These are phyloP conservation scores for Brachionichthys hirsutus DNA, from an alignment of 2,113 vertebrate species.

Conservation along the genomic window DNA sequence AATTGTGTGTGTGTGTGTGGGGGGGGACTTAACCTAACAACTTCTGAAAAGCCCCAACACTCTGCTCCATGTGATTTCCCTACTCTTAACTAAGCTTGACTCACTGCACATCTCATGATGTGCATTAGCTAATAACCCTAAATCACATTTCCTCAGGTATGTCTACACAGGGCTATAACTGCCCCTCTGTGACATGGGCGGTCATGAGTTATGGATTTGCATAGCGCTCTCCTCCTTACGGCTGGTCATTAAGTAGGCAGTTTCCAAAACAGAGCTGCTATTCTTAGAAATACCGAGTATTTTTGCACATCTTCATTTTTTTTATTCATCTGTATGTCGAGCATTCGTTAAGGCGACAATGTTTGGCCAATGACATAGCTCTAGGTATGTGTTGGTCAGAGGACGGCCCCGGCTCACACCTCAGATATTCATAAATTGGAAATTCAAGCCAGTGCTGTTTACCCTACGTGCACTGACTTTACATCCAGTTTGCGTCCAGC, in stretches of 20 bases:
- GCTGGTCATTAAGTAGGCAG: constrained; percentile 21
- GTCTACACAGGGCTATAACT: constrained; percentile 43
- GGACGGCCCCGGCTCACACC: constrained; percentile 45
- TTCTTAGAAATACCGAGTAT: constrained; percentile 21
- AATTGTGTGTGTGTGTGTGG: not conserved
- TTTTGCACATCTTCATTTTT: constrained; percentile 19
- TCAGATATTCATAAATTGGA: constrained; percentile 57
- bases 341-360: constrained; percentile 20
- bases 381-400: constrained; percentile 34
- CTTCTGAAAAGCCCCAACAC: constrained; percentile 33
- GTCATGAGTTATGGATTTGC: constrained; percentile 63
- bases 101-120: constrained; percentile 56
- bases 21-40: constrained; percentile 45
- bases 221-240: constrained; percentile 19
- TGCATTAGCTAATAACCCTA: constrained; percentile 61
- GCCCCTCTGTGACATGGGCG: constrained; percentile 50
- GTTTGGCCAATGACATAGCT: constrained; percentile 50
- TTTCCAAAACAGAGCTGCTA: constrained; percentile 38
- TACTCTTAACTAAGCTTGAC: constrained; percentile 47
- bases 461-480: constrained; percentile 34
- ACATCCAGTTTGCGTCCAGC: constrained; percentile 23
- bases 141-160: constrained; percentile 69
- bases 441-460: constrained; percentile 54
- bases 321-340: not conserved
- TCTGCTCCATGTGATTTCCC: constrained; percentile 49